Base-by-base conservation (phyloP, 1,140 invertebrate species). In the Drepana arcuata region DNA sequence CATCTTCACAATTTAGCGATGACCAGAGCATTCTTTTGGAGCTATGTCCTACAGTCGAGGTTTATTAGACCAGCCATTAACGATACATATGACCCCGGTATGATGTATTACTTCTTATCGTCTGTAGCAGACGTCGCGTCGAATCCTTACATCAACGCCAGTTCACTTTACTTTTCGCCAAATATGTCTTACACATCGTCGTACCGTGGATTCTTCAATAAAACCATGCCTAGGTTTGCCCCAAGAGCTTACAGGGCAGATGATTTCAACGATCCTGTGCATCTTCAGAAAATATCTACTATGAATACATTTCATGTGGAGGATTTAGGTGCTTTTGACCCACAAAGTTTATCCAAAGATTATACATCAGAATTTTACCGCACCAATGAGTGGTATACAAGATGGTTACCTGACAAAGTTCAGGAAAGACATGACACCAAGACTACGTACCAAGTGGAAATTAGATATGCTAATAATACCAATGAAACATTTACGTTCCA, bases 51-150 rank as follows among this genome's bases (percentile, higher is more conserved):
- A 0, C 96, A 99, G 72, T 93, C 94, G 1, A 84, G 93, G 46
- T 96, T 95, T 51, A 95, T 95, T 47, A 82, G 94, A 25, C 94
- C 94, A 1, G 93, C 93, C 9, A 94, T 94, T 11, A 95, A 95
- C 68, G 94, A 96, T 59, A 94, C 93, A 0, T 94, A 96, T 47
- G 96, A 98, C 84, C 96, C 97, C 0, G 96, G 97, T 35, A 95
- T 99, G 90, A 96, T 98, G 94, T 99, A 99, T 69, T 97, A 98
- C 63, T 97, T 98, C 63, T 83, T 99, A 11, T 97, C 96, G 1
- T 92, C 95, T 0, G 93, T 97, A 0, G 95, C 97, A 0, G 97
- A 99, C 81, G 95, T 99, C 0, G 93, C 96, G 0, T 89, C 95
- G 0, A 98, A 97, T 85, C 91, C 91, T 0, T 91, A 92, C 47